Base-by-base conservation (phyloP, 2,797 vertebrate genomes). In the Thaleichthys pacificus region DNA sequence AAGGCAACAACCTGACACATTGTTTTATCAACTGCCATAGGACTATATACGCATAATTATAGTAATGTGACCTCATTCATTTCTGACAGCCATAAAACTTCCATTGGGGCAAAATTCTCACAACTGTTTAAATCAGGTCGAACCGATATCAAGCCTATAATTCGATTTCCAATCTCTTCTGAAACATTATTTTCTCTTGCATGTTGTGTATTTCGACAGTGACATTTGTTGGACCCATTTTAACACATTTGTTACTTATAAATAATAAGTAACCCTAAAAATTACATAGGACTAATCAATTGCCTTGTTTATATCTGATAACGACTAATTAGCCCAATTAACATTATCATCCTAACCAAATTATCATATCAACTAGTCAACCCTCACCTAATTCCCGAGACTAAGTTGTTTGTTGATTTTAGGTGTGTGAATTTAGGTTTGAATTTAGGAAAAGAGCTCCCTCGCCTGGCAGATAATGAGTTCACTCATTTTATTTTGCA, bases 381-480 rank as follows among this genome's bases (percentile, higher is more conserved):
- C 32, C 5, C 32, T 42, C 38, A 42, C 8, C 8, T 54, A 54
- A 7, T 54, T 54, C 5, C 17, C 51, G 51, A 54, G 15, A 54
- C 19, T 5, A n/a, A 17, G 19, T n/a, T 54, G 3, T 4, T 17
- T 17, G 3, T 54, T n/a, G 15, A 17, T 4, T 17, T 19, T 54
- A 54, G 49, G 49, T 61, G 11, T 9, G 3, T 1, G 22, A 24
- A 61, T 61, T 15, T 28, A 4, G 3, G 26, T n/a, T 30, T 56
- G 56, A 57, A 30, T 6, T 62, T 12, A 61, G 68, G n/a, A 60
- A 74, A 42, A 74, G 11, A 42, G 47, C 28, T 66, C 73, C 73
- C 73, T 69, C 66, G 64, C 14, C 67, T 69, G 73, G 58, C 61
- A 58, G 28, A 3, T 42, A 2, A 19, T 14, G 30, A 49, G 17